Evolutionary conservation across 2,888 invertebrate species (phyloP).

Genomic region (Crematogaster levior): DNA sequence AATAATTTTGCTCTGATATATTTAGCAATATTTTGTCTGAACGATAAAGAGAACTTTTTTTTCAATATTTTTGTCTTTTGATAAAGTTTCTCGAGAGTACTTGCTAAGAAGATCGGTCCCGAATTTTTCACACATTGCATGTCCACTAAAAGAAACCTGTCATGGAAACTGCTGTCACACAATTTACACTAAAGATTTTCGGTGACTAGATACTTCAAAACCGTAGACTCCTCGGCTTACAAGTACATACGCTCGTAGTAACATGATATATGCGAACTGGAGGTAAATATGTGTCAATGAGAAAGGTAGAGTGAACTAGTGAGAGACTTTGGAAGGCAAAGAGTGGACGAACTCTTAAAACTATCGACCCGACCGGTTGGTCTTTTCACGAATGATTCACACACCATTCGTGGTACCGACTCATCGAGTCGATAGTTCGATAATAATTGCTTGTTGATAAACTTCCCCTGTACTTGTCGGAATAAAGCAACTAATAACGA

Average conservation of each 20-base stretch:
- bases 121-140: constrained; percentile 55
- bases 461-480: constrained; percentile 27
- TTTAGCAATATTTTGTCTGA: constrained; percentile 66
- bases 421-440: constrained; percentile 61
- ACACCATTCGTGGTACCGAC: neutral
- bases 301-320: constrained; percentile 68
- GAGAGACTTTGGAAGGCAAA: constrained; percentile 81
- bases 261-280: constrained; percentile 61
- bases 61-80: constrained; percentile 53
- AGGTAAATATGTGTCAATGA: constrained; percentile 67
- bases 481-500: constrained; percentile 5
- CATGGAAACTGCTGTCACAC: constrained; percentile 23
- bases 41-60: constrained; percentile 68
- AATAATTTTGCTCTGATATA: constrained; percentile 66
- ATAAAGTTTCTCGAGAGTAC: constrained; percentile 60
- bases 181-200: constrained; percentile 49
- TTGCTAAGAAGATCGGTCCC: constrained; percentile 69
- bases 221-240: constrained; percentile 47
- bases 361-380: constrained; percentile 66
- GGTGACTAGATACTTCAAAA: constrained; percentile 46
- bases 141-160: constrained; percentile 35
- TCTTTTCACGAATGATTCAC: neutral
- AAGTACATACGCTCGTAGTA: constrained; percentile 56
- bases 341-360: constrained; percentile 79
- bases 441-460: constrained; percentile 73